Percentiles rank a stretch among this genome's conserved stretches.
Conservation (phyloP, 64 coral and sea anemone species). For the Pocillopora damicornis region DNA sequence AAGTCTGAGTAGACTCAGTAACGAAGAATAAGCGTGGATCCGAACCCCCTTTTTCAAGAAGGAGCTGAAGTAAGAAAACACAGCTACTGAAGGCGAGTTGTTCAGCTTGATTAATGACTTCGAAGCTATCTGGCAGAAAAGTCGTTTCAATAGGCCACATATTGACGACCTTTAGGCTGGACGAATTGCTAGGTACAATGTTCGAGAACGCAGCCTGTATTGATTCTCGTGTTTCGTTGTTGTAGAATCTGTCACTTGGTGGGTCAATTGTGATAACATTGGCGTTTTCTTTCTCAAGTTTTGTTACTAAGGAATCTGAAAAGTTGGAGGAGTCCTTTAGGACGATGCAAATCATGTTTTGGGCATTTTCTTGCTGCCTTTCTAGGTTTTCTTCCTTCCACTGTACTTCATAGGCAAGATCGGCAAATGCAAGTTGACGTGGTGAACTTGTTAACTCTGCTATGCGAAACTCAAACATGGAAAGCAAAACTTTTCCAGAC, state of each 20-base stretch:
- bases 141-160: constrained; percentile 38
- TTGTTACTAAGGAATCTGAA: not conserved
- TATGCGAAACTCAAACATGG: constrained; percentile 25
- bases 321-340: constrained; percentile 18
- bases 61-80: constrained; percentile 6
- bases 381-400: constrained; percentile 19
- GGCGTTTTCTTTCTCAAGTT: not conserved
- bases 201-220: not conserved
- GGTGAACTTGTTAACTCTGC: constrained; percentile 27
- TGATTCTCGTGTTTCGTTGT: not conserved
- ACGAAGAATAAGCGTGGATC: constrained; percentile 10
- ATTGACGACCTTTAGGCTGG: constrained; percentile 7
- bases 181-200: not conserved
- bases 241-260: not conserved
- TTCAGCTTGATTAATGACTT: constrained; percentile 31
- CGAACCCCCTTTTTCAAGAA: not conserved
- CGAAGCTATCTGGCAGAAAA: constrained; percentile 11
- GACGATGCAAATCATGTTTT: constrained; percentile 17
- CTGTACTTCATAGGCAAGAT: constrained; percentile 35
- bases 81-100: constrained; percentile 27
- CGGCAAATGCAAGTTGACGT: not conserved
- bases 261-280: not conserved
- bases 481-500: constrained; percentile 21
- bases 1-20: not conserved
- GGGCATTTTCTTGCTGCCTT: not conserved